Conservation (phyloP, 2,888 invertebrate genomes). For the Erebia epiphron region DNA sequence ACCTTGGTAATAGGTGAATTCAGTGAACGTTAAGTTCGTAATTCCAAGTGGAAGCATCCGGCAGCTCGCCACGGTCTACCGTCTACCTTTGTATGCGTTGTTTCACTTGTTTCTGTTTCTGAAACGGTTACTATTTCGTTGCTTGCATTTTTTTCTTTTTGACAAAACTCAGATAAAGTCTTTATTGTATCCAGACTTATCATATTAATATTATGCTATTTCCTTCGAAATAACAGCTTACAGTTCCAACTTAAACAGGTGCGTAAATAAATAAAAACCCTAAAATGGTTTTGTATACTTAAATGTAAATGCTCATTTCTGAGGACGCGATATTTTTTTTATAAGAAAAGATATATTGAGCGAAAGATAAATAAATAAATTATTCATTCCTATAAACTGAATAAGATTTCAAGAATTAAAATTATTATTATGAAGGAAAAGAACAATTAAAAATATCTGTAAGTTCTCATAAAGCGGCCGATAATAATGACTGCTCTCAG, state of each 20-base stretch:
- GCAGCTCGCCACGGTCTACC: slow-evolving; percentile 16
- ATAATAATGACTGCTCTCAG: slow-evolving; percentile 45
- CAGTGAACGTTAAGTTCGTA: slow-evolving; percentile 50
- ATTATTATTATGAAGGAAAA: background rate
- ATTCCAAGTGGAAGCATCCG: slow-evolving; percentile 25
- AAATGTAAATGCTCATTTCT: background rate
- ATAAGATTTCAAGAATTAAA: no score
- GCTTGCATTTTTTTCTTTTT: background rate
- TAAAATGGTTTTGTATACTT: no score
- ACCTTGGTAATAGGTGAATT: slow-evolving; percentile 63
- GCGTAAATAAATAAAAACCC: no score
- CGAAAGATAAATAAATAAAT: no score
- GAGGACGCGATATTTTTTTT: no score
- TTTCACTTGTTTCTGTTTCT: slow-evolving; percentile 20
- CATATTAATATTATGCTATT: no score
- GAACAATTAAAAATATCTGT: slow-evolving; percentile 34
- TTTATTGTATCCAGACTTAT: background rate
- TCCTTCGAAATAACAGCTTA: no score
- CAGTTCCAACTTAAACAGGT: no score
- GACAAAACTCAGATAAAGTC: background rate
- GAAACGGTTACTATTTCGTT: slow-evolving; percentile 22
- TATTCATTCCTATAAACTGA: no score
- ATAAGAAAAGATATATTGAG: no score
- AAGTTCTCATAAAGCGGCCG: slow-evolving; percentile 23
- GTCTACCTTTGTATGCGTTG: slow-evolving; percentile 19